A percentile compares a stretch with the other conserved stretches of the same genome.
These are phyloP conservation scores for Chydorus sphaericus DNA, from an alignment of 2,888 invertebrate genomes.

Conservation along the genomic window DNA sequence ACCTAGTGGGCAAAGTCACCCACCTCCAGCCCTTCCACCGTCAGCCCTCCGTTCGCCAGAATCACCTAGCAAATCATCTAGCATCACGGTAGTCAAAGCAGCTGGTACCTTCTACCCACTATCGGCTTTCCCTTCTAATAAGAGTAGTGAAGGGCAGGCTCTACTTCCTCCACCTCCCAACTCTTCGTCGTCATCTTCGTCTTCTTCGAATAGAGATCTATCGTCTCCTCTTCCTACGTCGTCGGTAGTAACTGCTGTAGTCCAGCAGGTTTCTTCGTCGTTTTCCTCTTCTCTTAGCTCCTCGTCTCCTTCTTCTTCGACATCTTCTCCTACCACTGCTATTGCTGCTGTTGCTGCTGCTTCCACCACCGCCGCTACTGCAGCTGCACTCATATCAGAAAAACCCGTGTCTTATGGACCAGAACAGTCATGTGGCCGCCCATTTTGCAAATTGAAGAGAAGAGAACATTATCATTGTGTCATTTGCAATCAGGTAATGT, in stretches of 20 bases:
- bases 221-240: not conserved
- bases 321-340: not conserved
- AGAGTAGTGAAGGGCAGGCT: slow-evolving; percentile 16
- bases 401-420: slow-evolving; percentile 40
- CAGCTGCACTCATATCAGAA: slow-evolving; percentile 14
- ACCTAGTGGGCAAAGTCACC: not conserved
- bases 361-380: not conserved
- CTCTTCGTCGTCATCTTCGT: not conserved
- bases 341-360: not conserved
- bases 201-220: not conserved
- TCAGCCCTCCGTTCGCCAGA: not conserved
- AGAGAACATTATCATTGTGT: slow-evolving; percentile 66
- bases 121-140: slow-evolving; percentile 37
- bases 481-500: slow-evolving; percentile 48
- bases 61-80: not conserved
- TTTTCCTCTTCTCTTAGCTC: not conserved
- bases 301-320: not conserved
- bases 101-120: slow-evolving; percentile 83
- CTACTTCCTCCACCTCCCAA: not conserved
- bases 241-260: not conserved
- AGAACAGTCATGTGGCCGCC: slow-evolving; percentile 51
- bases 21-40: not conserved
- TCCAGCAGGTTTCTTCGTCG: no score
- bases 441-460: slow-evolving; percentile 64
- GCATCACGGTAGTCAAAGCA: slow-evolving; percentile 51